Evolutionary conservation across 2,888 invertebrate species (phyloP).

Genomic region (Ectemnius lituratus): DNA sequence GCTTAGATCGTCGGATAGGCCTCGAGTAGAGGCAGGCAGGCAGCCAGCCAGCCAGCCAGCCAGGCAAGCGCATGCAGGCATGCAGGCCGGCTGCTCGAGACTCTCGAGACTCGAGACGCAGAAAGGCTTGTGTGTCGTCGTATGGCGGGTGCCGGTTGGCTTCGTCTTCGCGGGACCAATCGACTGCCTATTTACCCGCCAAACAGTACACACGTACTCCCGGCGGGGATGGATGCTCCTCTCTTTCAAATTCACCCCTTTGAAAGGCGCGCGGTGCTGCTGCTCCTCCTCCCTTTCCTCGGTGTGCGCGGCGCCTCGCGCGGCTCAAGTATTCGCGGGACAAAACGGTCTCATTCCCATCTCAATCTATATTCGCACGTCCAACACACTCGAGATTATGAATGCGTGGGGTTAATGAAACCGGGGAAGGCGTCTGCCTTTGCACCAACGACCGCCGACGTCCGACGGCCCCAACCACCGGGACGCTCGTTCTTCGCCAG

Average conservation of each 20-base stretch:
- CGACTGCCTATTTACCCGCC: conserved; percentile 73
- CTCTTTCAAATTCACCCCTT: conserved; percentile 64
- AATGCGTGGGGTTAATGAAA: conserved; percentile 77
- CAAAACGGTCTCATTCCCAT: conserved; percentile 77
- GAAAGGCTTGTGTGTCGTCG: conserved; percentile 21
- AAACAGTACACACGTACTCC: conserved; percentile 53
- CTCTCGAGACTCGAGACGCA: conserved; percentile 38
- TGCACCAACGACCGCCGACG: conserved; percentile 62
- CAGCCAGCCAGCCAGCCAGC: conserved; percentile 23
- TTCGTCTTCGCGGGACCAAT: conserved; percentile 58
- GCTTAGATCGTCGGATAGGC: conserved; percentile 72
- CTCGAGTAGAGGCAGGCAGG: conserved; percentile 36
- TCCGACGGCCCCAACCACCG: conserved; percentile 3
- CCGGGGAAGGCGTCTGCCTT: conserved; percentile 74
- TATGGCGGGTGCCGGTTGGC: conserved; percentile 4
- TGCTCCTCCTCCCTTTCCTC: background rate
- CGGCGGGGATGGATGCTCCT: conserved; percentile 52
- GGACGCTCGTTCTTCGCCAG: background rate
- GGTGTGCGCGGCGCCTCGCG: conserved; percentile 50
- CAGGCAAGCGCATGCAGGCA: conserved; percentile 26
- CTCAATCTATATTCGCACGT: conserved; percentile 78
- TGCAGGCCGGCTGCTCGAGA: conserved; percentile 9
- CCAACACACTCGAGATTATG: conserved; percentile 77
- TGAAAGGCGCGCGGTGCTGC: conserved; percentile 33
- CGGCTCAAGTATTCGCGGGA: conserved; percentile 70